A percentile compares a stretch with the other conserved stretches of the same genome.
These are phyloP conservation scores for Plusia festucae DNA, from an alignment of 2,888 invertebrate species.

Conservation along the genomic window DNA sequence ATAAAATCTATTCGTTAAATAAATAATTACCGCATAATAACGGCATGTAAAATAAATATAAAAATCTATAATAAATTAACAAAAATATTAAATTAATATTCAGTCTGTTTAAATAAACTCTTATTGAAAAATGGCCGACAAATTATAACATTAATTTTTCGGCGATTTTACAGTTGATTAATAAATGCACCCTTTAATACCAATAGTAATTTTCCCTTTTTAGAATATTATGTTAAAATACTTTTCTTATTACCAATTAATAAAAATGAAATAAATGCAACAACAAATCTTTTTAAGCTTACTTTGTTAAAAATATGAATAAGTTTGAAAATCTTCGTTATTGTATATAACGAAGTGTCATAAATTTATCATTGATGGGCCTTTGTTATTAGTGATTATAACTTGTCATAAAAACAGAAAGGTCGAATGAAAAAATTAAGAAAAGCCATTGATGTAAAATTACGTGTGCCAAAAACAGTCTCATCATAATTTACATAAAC, in stretches of 20 bases:
- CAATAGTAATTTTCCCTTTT: constrained; percentile 47
- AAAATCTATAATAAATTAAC: constrained; percentile 79
- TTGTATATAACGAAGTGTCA: neutral
- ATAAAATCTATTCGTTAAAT: constrained; percentile 42
- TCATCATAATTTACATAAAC: too few species aligned
- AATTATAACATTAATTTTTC: constrained; percentile 69
- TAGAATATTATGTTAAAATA: constrained; percentile 12
- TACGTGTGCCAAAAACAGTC: neutral
- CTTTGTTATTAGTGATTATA: neutral
- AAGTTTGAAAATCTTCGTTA: neutral
- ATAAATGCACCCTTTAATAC: constrained; percentile 63
- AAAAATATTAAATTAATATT: constrained; percentile 71
- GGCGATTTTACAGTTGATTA: constrained; percentile 80
- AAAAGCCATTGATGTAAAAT: neutral
- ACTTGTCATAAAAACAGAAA: neutral
- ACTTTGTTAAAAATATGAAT: neutral
- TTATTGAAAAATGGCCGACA: constrained; percentile 80
- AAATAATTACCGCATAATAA: constrained; percentile 46
- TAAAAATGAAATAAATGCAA: constrained; percentile 34
- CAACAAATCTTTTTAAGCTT: too few species aligned
- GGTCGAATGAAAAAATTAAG: neutral
- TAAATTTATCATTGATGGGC: neutral
- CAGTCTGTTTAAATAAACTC: constrained; percentile 74
- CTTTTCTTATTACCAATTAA: constrained; percentile 24
- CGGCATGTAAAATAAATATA: constrained; percentile 62